Conservation (phyloP, 2,113 vertebrate genomes). For the Porphyrio hochstetteri region DNA sequence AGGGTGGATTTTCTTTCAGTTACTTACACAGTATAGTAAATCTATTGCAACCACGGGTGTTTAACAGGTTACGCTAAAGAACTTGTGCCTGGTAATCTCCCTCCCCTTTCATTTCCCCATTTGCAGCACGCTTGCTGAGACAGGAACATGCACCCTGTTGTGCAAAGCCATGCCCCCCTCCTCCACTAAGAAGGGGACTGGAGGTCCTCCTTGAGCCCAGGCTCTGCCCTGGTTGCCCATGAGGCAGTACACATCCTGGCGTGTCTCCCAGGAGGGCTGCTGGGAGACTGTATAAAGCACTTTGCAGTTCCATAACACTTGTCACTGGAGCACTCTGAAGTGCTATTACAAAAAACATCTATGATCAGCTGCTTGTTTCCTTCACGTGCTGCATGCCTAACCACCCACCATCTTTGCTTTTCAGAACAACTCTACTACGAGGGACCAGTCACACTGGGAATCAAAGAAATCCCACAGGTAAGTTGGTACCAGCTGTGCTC, state of each 20-base stretch:
- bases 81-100: background rate
- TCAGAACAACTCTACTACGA: constrained; percentile 74
- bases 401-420: constrained; percentile 22
- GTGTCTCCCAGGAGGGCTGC: background rate
- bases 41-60: background rate
- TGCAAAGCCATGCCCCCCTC: background rate
- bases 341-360: background rate
- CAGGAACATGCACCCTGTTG: background rate
- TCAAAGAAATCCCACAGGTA: constrained; percentile 70
- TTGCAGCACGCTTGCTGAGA: background rate
- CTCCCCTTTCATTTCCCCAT: background rate
- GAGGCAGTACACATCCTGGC: background rate
- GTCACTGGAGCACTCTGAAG: background rate
- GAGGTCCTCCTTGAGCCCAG: background rate
- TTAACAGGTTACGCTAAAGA: background rate
- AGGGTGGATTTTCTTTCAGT: background rate
- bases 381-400: background rate
- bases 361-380: background rate
- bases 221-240: background rate
- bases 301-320: background rate
- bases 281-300: background rate
- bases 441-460: constrained; percentile 59
- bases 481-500: background rate
- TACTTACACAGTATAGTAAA: background rate
- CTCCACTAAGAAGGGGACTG: background rate